These are phyloP conservation scores for Lethocerus indicus DNA, from an alignment of 1,140 invertebrate genomes.

Conservation along the genomic window DNA sequence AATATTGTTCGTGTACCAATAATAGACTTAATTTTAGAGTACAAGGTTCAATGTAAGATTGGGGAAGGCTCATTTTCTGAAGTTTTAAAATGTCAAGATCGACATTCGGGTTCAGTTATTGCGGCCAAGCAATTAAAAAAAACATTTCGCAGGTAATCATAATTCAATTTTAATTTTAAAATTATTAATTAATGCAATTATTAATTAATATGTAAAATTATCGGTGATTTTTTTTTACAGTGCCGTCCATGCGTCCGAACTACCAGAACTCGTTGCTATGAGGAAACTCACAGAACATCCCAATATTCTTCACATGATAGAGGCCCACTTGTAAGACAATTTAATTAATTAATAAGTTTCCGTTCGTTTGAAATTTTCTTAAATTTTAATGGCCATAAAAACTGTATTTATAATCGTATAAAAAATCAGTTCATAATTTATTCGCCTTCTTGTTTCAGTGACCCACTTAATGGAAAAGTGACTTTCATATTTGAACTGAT, in stretches of 20 bases:
- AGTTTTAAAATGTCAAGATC: conserved; percentile 44
- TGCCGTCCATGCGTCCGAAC: conserved; percentile 33
- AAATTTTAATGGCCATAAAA: no score
- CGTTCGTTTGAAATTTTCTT: not conserved
- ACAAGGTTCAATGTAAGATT: conserved; percentile 40
- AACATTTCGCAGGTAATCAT: conserved; percentile 23
- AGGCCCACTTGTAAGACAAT: conserved; percentile 39
- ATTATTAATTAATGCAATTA: conserved; percentile 4
- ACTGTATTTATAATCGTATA: no score
- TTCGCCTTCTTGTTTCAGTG: conserved; percentile 24
- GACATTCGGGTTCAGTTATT: conserved; percentile 30
- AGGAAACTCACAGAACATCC: conserved; percentile 35
- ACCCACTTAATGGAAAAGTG: conserved; percentile 31
- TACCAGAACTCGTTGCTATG: conserved; percentile 41
- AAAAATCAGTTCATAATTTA: no score
- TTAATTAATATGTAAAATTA: conserved; percentile 1
- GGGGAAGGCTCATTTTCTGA: conserved; percentile 50
- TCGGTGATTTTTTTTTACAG: conserved; percentile 22
- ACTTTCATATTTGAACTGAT: conserved; percentile 46
- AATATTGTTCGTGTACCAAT: no score
- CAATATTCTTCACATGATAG: conserved; percentile 41
- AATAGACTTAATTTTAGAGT: no score
- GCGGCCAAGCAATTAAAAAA: conserved; percentile 49
- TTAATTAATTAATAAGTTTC: not conserved
- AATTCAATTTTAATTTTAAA: conserved; percentile 1